phyloP scores from a whole-genome alignment of 2,888 invertebrate species.

The Dicyrtomina minuta region DNA sequence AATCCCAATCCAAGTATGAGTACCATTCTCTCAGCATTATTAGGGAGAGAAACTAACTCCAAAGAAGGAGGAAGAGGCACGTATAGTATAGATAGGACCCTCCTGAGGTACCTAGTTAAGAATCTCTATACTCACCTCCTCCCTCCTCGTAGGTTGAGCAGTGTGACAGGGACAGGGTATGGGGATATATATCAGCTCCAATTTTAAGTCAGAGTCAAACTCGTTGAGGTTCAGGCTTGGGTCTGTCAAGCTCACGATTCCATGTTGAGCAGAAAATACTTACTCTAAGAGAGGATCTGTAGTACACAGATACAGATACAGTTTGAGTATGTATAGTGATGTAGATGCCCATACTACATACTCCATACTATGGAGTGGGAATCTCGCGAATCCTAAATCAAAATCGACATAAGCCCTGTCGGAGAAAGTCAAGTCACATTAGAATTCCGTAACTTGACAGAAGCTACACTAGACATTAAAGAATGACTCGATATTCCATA shows the following conservation, averaged over 20 bases:
- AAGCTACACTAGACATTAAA: background rate
- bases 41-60: too few relatives aligned
- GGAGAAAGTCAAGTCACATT: conserved; percentile 19
- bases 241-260: conserved; percentile 16
- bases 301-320: too few relatives aligned
- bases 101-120: background rate
- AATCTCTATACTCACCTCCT: too few relatives aligned
- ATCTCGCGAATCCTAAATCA: too few relatives aligned
- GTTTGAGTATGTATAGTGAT: too few relatives aligned
- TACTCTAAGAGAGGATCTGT: too few relatives aligned
- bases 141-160: background rate
- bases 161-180: conserved; percentile 17
- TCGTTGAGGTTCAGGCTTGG: background rate
- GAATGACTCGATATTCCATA: too few relatives aligned
- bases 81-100: background rate
- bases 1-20: too few relatives aligned
- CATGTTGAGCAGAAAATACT: background rate
- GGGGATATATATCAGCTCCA: background rate
- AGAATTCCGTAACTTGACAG: conserved; percentile 8
- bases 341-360: too few relatives aligned
- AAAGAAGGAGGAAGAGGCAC: too few relatives aligned
- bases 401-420: background rate
- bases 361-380: too few relatives aligned
- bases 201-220: conserved; percentile 4
- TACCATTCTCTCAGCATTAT: too few relatives aligned